Percentiles rank a stretch among this genome's conserved stretches.
These are phyloP conservation scores for Hormiphora californensis DNA, from an alignment of 37 sponge, comb jelly and placozoan species.

Conservation along the genomic window DNA sequence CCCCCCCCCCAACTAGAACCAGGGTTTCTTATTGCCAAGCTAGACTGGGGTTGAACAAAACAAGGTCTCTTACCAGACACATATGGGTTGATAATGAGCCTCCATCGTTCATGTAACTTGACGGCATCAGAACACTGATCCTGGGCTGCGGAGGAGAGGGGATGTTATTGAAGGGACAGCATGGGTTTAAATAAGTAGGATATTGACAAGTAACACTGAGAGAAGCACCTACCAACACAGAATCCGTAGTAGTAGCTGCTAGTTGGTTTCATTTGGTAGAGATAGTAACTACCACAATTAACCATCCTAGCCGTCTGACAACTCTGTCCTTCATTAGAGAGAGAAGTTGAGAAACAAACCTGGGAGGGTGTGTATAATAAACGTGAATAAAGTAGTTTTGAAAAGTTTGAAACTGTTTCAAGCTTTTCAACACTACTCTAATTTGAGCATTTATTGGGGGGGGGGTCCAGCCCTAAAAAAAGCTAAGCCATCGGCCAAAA, in stretches of 20 bases:
- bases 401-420: no score
- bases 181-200: not conserved
- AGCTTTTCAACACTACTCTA: no score
- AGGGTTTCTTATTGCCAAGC: no score
- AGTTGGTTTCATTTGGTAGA: not conserved
- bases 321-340: not conserved
- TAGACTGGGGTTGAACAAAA: no score
- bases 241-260: not conserved
- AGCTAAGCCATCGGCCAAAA: no score
- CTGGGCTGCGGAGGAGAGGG: not conserved
- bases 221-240: no score
- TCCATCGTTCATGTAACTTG: not conserved
- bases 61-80: no score
- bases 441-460: no score
- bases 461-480: no score
- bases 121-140: not conserved
- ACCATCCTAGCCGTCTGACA: not conserved
- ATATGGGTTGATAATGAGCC: not conserved
- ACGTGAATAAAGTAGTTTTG: no score
- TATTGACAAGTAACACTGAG: not conserved
- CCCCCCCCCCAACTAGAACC: no score
- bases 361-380: no score
- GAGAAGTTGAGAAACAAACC: not conserved
- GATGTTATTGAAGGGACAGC: not conserved
- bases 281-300: slow-evolving; percentile 17